phyloP scores from a whole-genome alignment of 2,797 vertebrate genomes.

The Allobates femoralis region DNA sequence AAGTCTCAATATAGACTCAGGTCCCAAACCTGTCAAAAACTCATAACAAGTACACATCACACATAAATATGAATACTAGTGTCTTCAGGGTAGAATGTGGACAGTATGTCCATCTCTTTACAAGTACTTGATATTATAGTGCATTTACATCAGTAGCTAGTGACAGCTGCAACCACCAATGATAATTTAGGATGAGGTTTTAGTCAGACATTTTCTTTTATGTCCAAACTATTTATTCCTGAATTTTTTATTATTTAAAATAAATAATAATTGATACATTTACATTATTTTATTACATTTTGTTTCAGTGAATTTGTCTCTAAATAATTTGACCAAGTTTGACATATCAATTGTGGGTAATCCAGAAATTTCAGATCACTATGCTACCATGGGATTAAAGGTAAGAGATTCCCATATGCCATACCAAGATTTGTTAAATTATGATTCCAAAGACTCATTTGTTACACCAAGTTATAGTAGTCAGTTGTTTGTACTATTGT shows the following conservation, averaged over 20 bases:
- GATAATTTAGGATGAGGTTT: not conserved
- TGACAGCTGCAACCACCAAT: not conserved
- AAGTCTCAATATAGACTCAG: too few relatives aligned
- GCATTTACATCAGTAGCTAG: too few relatives aligned
- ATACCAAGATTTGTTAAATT: not conserved
- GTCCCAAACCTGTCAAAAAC: too few relatives aligned
- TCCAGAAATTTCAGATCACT: not conserved
- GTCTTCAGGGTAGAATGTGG: too few relatives aligned
- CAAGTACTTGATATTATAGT: too few relatives aligned
- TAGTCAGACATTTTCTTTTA: not conserved
- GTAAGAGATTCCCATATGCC: not conserved
- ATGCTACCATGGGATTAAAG: conserved; percentile 25
- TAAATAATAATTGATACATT: not conserved
- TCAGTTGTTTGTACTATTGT: not conserved
- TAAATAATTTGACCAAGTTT: not conserved
- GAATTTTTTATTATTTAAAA: not conserved
- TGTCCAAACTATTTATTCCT: too few relatives aligned
- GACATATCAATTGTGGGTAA: conserved; percentile 26
- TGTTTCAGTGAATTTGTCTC: conserved; percentile 10
- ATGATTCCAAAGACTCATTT: not conserved
- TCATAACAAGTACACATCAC: too few relatives aligned
- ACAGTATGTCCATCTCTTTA: too few relatives aligned
- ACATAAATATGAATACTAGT: too few relatives aligned
- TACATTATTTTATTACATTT: not conserved
- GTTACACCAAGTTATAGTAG: not conserved